Base-by-base conservation (phyloP, 2,888 invertebrate genomes). In the Heliconius ismenius region DNA sequence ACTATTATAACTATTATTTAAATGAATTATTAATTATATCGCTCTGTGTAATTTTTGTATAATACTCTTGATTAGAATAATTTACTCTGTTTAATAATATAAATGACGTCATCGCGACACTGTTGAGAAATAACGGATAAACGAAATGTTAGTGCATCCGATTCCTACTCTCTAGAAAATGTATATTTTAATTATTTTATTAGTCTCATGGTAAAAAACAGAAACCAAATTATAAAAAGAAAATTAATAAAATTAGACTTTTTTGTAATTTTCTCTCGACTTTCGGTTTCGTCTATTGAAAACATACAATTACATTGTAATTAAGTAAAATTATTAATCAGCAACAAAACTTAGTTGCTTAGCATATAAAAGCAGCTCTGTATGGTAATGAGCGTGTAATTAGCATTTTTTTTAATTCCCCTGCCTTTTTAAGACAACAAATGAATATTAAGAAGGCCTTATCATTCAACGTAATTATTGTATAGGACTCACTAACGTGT, bases 331-430 rank as follows among this genome's bases (percentile, higher is more conserved):
- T 36, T n/a, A 65, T 64, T 64, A 64, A 64, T 64, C 64, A 64
- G 68, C 24, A 39, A 26, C 39, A 4, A 39, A 39, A 15, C 43
- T 43, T 39, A 69, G 28, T 69, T 43, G 43, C 26, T 68, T 49
- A 15, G 15, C 24, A 54, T 43, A 43, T 49, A 28, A 28, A 69
- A 54, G 43, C 28, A 65, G 24, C 28, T 49, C 49, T 26, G 28
- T 49, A 69, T 28, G 21, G 4, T 69, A 49, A 69, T 28, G 28
- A 69, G 18, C 4, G 10, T 28, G 21, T 49, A 21, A 69, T 69
- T 69, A 49, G 68, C 65, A 65, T 65, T 39, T 65, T 43, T 65
- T 65, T 39, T 39, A 2, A 64, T 32, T 64, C 64, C 32, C 32
- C 3, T 64, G 32, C 32, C n/a, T 13, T 39, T 65, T 65, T 65